phyloP scores from a whole-genome alignment of 2,797 vertebrate genomes.

The Bovichtus diacanthus region DNA sequence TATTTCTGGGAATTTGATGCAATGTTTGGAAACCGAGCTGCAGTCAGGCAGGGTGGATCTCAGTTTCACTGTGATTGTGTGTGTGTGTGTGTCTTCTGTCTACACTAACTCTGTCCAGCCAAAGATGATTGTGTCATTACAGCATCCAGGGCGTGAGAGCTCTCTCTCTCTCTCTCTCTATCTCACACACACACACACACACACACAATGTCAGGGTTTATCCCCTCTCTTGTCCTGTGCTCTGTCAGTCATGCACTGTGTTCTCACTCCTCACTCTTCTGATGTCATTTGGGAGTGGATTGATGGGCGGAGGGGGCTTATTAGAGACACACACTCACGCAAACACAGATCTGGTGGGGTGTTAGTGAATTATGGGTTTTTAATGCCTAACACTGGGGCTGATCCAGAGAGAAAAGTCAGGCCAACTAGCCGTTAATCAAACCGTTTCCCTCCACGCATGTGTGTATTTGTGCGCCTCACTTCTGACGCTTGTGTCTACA shows the following conservation, averaged over 20 bases:
- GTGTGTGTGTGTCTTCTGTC: slow-evolving; percentile 50
- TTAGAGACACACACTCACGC: slow-evolving; percentile 18
- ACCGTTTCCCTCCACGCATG: slow-evolving; percentile 31
- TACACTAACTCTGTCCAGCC: slow-evolving; percentile 53
- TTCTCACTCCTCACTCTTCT: slow-evolving; percentile 62
- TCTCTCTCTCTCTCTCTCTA: not conserved
- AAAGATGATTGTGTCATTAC: slow-evolving; percentile 73
- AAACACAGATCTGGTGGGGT: slow-evolving; percentile 26
- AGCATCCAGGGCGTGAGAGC: slow-evolving; percentile 64
- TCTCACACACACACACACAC: slow-evolving; percentile 27
- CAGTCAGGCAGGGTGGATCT: slow-evolving; percentile 70
- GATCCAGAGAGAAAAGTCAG: slow-evolving; percentile 64
- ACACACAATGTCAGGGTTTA: not conserved
- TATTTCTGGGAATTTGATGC: slow-evolving; percentile 80
- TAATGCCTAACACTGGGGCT: slow-evolving; percentile 64
- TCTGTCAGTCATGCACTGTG: slow-evolving; percentile 66
- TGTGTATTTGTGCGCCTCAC: slow-evolving; percentile 20
- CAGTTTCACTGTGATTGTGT: slow-evolving; percentile 37
- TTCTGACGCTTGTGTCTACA: slow-evolving; percentile 36
- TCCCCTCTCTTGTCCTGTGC: slow-evolving; percentile 51
- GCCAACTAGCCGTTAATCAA: slow-evolving; percentile 65
- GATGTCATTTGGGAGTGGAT: slow-evolving; percentile 78
- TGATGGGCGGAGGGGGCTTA: slow-evolving; percentile 62
- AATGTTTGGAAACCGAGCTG: slow-evolving; percentile 75
- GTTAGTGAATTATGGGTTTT: slow-evolving; percentile 70